Evolutionary conservation across 2,113 vertebrate species (phyloP).

Genomic region (Xiphias gladius): DNA sequence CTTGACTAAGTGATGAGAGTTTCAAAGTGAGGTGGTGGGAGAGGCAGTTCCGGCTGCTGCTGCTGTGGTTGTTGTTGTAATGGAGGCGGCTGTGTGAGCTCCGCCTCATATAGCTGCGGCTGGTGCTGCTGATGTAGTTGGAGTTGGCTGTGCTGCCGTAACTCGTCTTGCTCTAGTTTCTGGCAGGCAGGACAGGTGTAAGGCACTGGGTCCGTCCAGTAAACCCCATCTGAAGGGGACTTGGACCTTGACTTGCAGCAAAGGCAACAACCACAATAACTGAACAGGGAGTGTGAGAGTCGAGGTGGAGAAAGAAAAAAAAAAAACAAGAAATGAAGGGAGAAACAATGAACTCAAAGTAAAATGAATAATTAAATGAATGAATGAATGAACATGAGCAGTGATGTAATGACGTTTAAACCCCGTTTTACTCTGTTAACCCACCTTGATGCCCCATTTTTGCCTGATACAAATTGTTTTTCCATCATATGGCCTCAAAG

Average conservation of each 20-base stretch:
- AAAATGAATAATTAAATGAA: constrained; percentile 39
- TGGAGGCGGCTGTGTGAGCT: constrained; percentile 33
- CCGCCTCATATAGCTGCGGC: constrained; percentile 21
- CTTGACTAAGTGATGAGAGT: constrained; percentile 74
- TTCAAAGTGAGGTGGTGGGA: constrained; percentile 56
- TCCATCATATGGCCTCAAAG: no score
- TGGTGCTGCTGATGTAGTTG: background rate
- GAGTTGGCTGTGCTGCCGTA: constrained; percentile 47
- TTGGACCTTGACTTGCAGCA: constrained; percentile 50
- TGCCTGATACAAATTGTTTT: no score
- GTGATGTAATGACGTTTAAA: constrained; percentile 48
- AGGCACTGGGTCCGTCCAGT: constrained; percentile 74
- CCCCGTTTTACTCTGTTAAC: no score
- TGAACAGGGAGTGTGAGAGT: constrained; percentile 32
- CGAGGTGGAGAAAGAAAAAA: constrained; percentile 7
- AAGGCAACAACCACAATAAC: constrained; percentile 63
- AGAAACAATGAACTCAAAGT: constrained; percentile 58
- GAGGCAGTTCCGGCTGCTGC: constrained; percentile 9
- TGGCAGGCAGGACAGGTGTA: constrained; percentile 81
- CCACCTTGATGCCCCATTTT: background rate
- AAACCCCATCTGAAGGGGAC: constrained; percentile 61
- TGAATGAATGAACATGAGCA: constrained; percentile 14
- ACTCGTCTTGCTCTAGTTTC: constrained; percentile 70
- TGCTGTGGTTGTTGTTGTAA: background rate
- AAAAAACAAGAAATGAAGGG: constrained; percentile 40